A percentile compares a stretch with the other conserved stretches of the same genome.
Evolutionary conservation across 2,113 vertebrate species (phyloP).

Genomic region (Clarias magur): DNA sequence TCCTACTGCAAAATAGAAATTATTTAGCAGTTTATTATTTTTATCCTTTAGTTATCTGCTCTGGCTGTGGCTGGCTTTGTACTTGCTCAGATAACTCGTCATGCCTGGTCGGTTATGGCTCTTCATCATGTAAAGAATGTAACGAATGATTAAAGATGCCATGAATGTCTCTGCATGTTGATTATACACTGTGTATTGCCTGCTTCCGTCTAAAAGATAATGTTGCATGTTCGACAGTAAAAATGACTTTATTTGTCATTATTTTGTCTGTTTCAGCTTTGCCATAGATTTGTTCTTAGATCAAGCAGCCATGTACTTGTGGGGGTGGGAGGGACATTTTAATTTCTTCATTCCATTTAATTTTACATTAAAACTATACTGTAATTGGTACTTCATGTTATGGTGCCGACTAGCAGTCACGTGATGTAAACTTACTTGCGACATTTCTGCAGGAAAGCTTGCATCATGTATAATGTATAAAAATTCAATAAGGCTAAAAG

Average conservation of each 20-base stretch:
- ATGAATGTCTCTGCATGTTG: background rate
- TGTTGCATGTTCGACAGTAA: background rate
- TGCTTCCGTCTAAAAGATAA: background rate
- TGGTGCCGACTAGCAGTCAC: background rate
- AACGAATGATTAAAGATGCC: background rate
- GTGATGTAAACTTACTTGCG: background rate
- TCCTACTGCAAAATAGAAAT: conserved; percentile 4
- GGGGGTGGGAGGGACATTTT: background rate
- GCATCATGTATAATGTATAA: background rate
- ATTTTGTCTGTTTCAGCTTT: background rate
- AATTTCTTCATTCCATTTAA: background rate
- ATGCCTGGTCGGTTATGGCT: background rate
- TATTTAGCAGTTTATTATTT: background rate
- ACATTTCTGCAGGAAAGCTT: background rate
- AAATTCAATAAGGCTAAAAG: background rate
- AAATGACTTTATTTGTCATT: background rate
- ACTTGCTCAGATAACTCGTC: conserved; percentile 31
- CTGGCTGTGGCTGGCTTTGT: conserved; percentile 35
- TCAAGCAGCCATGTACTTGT: background rate
- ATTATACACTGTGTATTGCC: background rate
- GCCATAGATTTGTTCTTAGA: background rate
- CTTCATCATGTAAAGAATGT: background rate
- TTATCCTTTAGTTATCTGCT: conserved; percentile 11
- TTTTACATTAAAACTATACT: background rate
- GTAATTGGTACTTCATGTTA: background rate